Conservation (phyloP, 2,888 invertebrate species). For the Artemia sinica region DNA sequence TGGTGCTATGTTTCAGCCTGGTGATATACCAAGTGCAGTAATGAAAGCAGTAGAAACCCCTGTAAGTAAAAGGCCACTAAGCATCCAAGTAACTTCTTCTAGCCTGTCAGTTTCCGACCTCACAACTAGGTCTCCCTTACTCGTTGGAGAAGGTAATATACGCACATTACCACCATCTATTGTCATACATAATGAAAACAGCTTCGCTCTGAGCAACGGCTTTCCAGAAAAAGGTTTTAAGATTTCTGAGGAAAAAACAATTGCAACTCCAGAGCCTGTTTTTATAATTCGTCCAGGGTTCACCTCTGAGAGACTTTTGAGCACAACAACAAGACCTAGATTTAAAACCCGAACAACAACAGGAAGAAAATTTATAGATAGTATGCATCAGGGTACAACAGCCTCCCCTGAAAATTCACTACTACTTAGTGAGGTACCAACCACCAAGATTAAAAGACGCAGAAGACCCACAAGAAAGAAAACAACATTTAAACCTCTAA, state of each 20-base stretch:
- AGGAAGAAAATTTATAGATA: neutral
- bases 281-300: neutral
- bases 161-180: slow-evolving; percentile 1
- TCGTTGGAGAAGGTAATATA: neutral
- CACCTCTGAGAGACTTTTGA: neutral
- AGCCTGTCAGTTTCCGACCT: neutral
- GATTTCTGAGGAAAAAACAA: neutral
- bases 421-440: neutral
- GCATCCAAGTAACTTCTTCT: slow-evolving; percentile 3
- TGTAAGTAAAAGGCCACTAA: neutral
- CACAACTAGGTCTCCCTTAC: neutral
- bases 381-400: neutral
- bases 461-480: neutral
- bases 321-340: neutral
- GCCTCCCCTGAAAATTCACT: neutral
- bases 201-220: neutral
- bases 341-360: neutral
- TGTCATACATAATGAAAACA: neutral
- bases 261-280: neutral
- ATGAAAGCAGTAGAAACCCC: slow-evolving; percentile 9
- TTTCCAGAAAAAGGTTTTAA: neutral
- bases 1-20: slow-evolving; percentile 20
- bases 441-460: neutral
- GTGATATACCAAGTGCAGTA: slow-evolving; percentile 18
- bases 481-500: neutral